Conservation (phyloP, 2,113 vertebrate genomes). For the Tragelaphus scriptus region DNA sequence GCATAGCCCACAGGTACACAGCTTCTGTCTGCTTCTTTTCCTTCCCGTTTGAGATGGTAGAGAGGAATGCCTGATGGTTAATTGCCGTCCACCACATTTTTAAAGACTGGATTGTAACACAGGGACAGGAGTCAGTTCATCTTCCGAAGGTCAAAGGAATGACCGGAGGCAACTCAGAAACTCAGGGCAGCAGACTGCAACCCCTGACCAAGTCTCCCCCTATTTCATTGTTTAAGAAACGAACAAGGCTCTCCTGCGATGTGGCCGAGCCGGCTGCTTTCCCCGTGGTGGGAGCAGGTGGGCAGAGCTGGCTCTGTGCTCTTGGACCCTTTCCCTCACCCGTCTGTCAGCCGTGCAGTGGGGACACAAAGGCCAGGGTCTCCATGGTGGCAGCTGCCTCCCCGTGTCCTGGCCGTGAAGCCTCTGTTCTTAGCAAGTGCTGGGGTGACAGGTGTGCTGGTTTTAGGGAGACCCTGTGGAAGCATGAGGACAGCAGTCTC, state of each 20-base stretch:
- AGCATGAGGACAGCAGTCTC: rapidly evolving
- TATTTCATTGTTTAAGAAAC: rapidly evolving
- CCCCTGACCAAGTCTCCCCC: not conserved
- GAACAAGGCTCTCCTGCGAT: not conserved
- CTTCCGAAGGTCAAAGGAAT: not conserved
- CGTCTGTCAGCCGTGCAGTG: not conserved
- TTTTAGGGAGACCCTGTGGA: not conserved
- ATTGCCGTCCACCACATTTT: not conserved
- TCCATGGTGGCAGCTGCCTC: not conserved
- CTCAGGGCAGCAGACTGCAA: not conserved
- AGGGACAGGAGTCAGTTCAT: too few species aligned
- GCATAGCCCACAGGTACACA: not conserved
- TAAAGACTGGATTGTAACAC: not conserved
- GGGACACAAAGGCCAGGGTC: not conserved
- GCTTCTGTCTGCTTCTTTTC: not conserved
- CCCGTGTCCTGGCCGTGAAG: not conserved
- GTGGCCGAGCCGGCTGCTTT: not conserved
- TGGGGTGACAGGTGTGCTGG: not conserved
- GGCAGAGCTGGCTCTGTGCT: not conserved
- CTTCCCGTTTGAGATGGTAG: not conserved
- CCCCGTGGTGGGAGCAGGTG: not conserved
- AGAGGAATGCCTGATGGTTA: not conserved
- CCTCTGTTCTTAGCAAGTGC: not conserved
- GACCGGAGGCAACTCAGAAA: not conserved
- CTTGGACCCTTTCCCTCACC: rapidly evolving